Evolutionary conservation across 2,113 vertebrate genomes (phyloP).

Genomic region (Podiceps cristatus): DNA sequence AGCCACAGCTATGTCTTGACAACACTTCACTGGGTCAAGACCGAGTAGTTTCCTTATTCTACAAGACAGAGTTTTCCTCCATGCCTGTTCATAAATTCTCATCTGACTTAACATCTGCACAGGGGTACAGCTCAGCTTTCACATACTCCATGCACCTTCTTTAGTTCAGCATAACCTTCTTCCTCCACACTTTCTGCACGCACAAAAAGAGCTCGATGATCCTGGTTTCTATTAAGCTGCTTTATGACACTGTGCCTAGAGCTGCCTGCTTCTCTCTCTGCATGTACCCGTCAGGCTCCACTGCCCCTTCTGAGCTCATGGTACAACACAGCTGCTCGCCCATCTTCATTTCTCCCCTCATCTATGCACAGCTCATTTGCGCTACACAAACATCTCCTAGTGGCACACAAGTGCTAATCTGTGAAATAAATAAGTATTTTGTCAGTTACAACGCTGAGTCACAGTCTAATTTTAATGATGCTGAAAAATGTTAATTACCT

Average conservation of each 20-base stretch:
- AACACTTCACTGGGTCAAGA: rapidly evolving
- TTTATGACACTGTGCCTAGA: background rate
- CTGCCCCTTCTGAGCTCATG: rapidly evolving
- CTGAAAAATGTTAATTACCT: background rate
- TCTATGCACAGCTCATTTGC: background rate
- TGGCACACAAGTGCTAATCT: rapidly evolving
- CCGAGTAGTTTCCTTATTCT: background rate
- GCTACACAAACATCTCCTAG: background rate
- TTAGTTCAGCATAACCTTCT: background rate
- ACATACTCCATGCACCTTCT: background rate
- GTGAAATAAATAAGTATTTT: background rate
- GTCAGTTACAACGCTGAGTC: background rate
- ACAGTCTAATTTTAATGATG: background rate
- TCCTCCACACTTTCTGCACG: background rate
- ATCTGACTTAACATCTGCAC: background rate
- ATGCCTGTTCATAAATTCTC: background rate
- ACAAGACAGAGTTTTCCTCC: background rate
- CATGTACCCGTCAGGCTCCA: rapidly evolving
- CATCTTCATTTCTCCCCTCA: rapidly evolving
- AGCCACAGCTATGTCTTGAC: background rate
- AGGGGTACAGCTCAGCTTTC: background rate
- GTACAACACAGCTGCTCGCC: background rate
- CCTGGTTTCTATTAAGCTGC: background rate
- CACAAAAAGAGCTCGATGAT: background rate
- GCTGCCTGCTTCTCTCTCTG: background rate